A percentile compares a stretch with the other conserved stretches of the same genome.
These are phyloP conservation scores for Chrysolina oricalcia DNA, from an alignment of 2,888 invertebrate species.

Conservation along the genomic window DNA sequence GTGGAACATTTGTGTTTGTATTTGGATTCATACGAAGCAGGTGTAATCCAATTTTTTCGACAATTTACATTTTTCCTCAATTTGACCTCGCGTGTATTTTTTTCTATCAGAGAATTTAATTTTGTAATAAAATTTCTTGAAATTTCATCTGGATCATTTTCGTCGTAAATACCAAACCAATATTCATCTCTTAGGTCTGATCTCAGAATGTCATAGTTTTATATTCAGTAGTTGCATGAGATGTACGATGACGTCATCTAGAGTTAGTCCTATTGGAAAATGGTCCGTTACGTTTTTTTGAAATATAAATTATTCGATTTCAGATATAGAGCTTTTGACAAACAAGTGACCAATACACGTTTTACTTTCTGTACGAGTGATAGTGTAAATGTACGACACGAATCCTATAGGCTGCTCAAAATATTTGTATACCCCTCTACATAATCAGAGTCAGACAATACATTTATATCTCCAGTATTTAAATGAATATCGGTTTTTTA, in stretches of 20 bases:
- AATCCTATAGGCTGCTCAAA: conserved; percentile 29
- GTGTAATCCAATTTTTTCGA: too few relatives aligned
- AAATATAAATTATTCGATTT: conserved; percentile 32
- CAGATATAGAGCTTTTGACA: conserved; percentile 18
- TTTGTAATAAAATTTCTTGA: too few relatives aligned
- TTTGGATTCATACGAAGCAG: too few relatives aligned
- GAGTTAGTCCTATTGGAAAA: conserved; percentile 23
- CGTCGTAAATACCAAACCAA: conserved; percentile 12
- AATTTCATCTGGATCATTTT: too few relatives aligned
- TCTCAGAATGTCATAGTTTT: conserved; percentile 10
- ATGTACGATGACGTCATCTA: background rate
- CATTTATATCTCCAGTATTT: too few relatives aligned
- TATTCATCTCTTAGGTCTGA: conserved; percentile 11
- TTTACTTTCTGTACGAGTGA: conserved; percentile 14
- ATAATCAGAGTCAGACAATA: conserved; percentile 11
- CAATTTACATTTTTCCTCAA: too few relatives aligned
- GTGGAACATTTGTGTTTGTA: too few relatives aligned
- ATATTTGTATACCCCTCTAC: conserved; percentile 32
- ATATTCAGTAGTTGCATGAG: background rate
- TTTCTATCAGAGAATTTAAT: too few relatives aligned
- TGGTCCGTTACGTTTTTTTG: conserved; percentile 14
- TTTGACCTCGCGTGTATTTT: too few relatives aligned
- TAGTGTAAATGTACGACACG: conserved; percentile 18
- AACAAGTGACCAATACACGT: conserved; percentile 25
- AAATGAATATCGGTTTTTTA: too few relatives aligned